Percentiles rank a stretch among this genome's conserved stretches.
Evolutionary conservation across 2,797 vertebrate species (phyloP).

Genomic region (Lepus oiostolus): DNA sequence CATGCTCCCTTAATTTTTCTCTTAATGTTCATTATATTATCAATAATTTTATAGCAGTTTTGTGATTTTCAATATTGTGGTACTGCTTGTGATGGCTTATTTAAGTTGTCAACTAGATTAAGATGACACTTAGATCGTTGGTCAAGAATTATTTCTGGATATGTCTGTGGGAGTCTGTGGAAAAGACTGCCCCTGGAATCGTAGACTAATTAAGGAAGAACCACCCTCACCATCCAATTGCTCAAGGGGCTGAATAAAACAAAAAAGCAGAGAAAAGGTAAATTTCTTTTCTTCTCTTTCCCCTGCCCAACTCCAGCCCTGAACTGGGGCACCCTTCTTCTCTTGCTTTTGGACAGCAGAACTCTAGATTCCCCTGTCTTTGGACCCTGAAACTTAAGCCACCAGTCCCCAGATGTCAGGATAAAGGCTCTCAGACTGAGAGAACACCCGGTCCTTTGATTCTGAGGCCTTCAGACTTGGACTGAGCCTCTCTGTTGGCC

Average conservation of each 20-base stretch:
- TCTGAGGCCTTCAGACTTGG: neutral
- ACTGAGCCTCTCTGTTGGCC: neutral
- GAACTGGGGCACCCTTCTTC: neutral
- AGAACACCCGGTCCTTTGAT: too few species aligned
- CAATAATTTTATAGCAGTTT: neutral
- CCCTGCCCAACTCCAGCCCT: neutral
- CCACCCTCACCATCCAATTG: neutral
- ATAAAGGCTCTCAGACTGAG: neutral
- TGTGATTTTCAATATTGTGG: constrained; percentile 6
- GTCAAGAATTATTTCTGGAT: too few species aligned
- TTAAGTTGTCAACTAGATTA: neutral
- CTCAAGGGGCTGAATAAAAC: neutral
- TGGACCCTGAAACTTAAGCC: neutral
- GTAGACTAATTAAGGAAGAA: neutral
- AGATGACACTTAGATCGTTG: too few species aligned
- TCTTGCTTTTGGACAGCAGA: neutral
- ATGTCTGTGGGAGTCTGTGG: neutral
- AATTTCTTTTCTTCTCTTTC: neutral
- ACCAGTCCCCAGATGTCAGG: neutral
- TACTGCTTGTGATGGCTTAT: neutral
- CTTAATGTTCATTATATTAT: constrained; percentile 22
- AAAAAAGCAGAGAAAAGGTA: neutral
- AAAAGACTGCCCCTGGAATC: neutral
- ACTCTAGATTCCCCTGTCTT: neutral
- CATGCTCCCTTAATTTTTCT: neutral